Evolutionary conservation across 64 coral and sea anemone genomes (phyloP).

Genomic region (Dendronephthya gigantea): DNA sequence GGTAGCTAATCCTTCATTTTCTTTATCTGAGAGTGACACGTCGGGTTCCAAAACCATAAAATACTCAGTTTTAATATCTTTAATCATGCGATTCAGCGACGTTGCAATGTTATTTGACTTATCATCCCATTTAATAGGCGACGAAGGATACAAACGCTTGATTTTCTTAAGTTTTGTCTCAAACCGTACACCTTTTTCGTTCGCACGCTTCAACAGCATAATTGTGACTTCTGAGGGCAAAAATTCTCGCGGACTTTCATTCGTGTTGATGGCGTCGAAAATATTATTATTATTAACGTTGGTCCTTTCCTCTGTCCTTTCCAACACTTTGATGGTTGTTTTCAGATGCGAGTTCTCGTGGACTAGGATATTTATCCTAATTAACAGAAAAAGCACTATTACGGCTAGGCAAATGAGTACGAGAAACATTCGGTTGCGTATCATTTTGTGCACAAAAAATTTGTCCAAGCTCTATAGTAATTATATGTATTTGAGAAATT

Average conservation of each 20-base stretch:
- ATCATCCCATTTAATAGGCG: neutral
- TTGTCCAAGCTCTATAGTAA: too few species aligned
- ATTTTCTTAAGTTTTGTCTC: neutral
- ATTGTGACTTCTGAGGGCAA: neutral
- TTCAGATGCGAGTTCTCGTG: too few species aligned
- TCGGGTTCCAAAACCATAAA: neutral
- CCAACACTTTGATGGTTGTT: too few species aligned
- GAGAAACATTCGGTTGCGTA: too few species aligned
- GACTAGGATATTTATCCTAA: too few species aligned
- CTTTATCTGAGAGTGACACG: neutral
- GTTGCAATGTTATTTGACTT: neutral
- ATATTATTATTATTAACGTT: too few species aligned
- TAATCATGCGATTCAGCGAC: neutral
- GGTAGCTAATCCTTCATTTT: neutral
- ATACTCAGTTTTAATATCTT: neutral
- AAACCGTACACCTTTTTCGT: neutral
- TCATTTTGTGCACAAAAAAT: too few species aligned
- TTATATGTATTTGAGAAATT: too few species aligned
- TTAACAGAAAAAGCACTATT: too few species aligned
- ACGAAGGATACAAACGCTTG: neutral
- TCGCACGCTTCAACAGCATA: neutral
- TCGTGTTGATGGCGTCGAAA: neutral
- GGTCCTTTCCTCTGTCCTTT: too few species aligned
- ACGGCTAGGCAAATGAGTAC: too few species aligned
- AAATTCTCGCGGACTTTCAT: neutral